Conservation (phyloP, 2,797 vertebrate species). For the Acipenser oxyrinchus region DNA sequence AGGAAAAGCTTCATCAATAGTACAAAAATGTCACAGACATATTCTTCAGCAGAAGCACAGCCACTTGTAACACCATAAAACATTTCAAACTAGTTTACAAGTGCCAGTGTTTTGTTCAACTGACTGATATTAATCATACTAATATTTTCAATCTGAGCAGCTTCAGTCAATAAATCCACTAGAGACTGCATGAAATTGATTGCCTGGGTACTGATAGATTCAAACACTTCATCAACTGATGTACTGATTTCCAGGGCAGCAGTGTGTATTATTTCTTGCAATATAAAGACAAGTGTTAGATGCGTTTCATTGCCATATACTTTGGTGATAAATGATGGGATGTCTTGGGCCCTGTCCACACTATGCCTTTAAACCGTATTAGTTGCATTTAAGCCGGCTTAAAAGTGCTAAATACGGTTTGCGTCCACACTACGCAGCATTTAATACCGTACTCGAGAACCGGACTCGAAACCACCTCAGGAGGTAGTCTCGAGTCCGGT, state of each 20-base stretch:
- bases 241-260: neutral
- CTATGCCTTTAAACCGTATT: too few species aligned
- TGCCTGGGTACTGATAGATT: neutral
- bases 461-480: too few species aligned
- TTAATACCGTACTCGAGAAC: too few species aligned
- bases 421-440: too few species aligned
- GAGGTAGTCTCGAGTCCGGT: too few species aligned
- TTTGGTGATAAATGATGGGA: neutral
- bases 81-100: constrained; percentile 6
- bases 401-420: too few species aligned
- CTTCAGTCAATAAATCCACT: neutral
- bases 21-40: neutral
- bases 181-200: neutral
- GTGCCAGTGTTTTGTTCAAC: constrained; percentile 4
- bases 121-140: neutral
- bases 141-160: neutral
- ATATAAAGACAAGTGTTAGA: neutral
- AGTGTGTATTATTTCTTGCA: constrained; percentile 1
- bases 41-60: neutral
- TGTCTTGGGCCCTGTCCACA: too few species aligned
- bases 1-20: neutral
- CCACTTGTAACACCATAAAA: neutral
- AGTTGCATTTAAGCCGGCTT: too few species aligned
- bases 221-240: neutral
- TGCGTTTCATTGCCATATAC: neutral